phyloP scores from a whole-genome alignment of 2,888 invertebrate genomes.

The Drosophila antonietae region DNA sequence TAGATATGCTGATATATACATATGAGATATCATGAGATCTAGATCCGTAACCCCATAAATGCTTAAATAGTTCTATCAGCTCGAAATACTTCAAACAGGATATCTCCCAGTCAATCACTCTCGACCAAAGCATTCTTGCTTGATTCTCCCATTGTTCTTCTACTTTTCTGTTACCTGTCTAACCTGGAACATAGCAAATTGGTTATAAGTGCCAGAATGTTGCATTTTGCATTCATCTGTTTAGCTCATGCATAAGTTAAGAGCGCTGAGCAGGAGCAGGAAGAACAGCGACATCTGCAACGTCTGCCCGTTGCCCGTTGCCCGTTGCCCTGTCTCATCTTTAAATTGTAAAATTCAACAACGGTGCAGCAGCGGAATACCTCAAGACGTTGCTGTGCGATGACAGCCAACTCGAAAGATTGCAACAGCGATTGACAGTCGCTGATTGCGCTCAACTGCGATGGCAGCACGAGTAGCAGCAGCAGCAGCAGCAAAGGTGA shows the following conservation, averaged over 20 bases:
- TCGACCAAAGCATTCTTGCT: not conserved
- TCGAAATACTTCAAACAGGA: not conserved
- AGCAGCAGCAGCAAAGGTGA: constrained; percentile 7
- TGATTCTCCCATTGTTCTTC: constrained; percentile 9
- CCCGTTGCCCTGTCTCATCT: constrained; percentile 15
- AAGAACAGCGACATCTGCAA: constrained; percentile 26
- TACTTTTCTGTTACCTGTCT: constrained; percentile 14
- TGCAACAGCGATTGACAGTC: constrained; percentile 75
- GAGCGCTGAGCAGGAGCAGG: constrained; percentile 14
- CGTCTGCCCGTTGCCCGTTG: not conserved
- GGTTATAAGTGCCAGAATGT: constrained; percentile 66
- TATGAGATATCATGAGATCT: too few species aligned
- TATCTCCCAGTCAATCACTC: not conserved
- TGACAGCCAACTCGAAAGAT: constrained; percentile 58
- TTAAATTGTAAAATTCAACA: constrained; percentile 54
- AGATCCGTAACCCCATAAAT: too few species aligned
- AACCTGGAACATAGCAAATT: constrained; percentile 39
- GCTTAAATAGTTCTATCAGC: too few species aligned
- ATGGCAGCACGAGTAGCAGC: constrained; percentile 24
- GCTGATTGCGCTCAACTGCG: constrained; percentile 67
- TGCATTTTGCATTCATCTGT: constrained; percentile 61
- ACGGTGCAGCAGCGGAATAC: constrained; percentile 28
- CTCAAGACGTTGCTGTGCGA: constrained; percentile 39
- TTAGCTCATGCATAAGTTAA: constrained; percentile 60
- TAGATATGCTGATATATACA: too few species aligned